These are phyloP conservation scores for Spodoptera exigua DNA, from an alignment of 2,888 invertebrate genomes.

Conservation along the genomic window DNA sequence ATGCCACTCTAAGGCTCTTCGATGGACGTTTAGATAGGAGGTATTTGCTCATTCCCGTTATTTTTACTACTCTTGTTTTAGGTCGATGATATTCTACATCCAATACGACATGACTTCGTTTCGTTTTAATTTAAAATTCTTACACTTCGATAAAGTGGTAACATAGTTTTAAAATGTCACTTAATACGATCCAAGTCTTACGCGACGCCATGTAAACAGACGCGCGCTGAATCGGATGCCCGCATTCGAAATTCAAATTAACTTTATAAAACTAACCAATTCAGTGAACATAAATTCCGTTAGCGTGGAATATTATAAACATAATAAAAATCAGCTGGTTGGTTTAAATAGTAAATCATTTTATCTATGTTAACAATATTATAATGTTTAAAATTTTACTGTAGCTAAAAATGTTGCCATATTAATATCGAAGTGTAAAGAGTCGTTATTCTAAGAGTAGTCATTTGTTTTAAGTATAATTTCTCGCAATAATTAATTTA, in stretches of 20 bases:
- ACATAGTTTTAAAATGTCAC: neutral
- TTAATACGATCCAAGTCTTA: no score
- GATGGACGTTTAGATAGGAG: constrained; percentile 53
- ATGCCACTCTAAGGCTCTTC: constrained; percentile 59
- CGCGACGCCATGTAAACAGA: no score
- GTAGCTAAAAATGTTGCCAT: constrained; percentile 9
- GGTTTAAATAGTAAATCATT: no score
- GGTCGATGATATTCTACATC: constrained; percentile 70
- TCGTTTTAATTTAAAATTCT: constrained; percentile 35
- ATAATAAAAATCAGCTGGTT: no score
- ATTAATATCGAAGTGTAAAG: constrained; percentile 38
- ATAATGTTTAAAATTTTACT: constrained; percentile 3
- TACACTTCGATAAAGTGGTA: constrained; percentile 31
- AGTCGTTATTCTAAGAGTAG: constrained; percentile 55
- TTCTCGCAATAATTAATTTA: constrained; percentile 72
- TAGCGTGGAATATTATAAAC: no score
- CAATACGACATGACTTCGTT: constrained; percentile 81
- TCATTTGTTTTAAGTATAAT: constrained; percentile 53
- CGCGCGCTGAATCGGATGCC: no score
- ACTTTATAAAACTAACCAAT: no score
- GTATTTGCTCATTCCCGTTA: constrained; percentile 72
- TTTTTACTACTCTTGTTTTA: constrained; percentile 60
- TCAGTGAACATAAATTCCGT: no score
- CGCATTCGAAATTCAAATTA: no score
- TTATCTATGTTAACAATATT: no score